Evolutionary conservation across 2,113 vertebrate species (phyloP), one percentile per base, ranked within the genome.

Genomic region (Paradoxurus hermaphroditus): DNA sequence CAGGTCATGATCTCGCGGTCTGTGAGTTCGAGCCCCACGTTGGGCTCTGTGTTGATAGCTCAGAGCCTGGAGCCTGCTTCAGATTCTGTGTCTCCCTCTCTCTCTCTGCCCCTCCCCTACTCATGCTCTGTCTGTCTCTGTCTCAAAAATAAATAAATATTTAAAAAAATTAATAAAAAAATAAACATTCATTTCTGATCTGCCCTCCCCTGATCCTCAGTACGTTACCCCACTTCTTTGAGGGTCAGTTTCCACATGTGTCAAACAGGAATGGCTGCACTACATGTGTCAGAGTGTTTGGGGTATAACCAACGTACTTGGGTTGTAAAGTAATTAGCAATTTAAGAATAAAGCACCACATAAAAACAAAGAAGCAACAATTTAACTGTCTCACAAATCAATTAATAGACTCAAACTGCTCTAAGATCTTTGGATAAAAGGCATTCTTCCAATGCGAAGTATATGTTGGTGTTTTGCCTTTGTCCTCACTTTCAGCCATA

Each of bases 361-460:
- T 67, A 83, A 90, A 95, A 96, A 84, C 85, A 59, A 96, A 88
- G 0, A 19, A 89, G 81, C 72, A 77, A 94, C 90, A 92, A 87
- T 96, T 93, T 93, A 95, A 91, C 83, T 72, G 29, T 77, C 93
- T 93, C 62, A 13, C 36, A 9, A 94, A 85, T 90, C 92, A 90
- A 36, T 96, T 90, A 92, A 95, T 67, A 91, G 62, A 91, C 41
- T 93, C 89, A 97, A 95, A 93, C 63, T 87, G 89, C 44, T 92
- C 29, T 92, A 86, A 82, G 92, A 95, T 97, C 91, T 87, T 62
- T 23, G 46, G 81, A 84, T 92, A 67, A 96, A 90, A 97, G 56
- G 84, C 90, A 36, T 92, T 87, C 90, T 81, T 81, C 90, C 13
- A 2, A 72, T 19, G 75, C 68, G 86, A 89, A 93, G 79, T 53